Base-by-base conservation (phyloP, 1,140 invertebrate genomes). In the Drosophila rufa region DNA sequence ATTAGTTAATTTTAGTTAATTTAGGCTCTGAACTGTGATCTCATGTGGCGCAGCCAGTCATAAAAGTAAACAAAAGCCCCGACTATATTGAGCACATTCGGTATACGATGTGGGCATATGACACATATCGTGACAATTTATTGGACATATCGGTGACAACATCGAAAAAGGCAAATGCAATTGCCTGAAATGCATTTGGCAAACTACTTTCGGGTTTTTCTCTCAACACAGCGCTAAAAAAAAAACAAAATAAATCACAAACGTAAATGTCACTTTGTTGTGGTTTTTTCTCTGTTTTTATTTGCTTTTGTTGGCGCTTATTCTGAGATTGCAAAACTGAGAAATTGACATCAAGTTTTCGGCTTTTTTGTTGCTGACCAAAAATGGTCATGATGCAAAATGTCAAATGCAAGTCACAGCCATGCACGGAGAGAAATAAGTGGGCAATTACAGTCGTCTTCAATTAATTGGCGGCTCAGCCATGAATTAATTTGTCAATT, bases 71-170 rank as follows among this genome's bases (percentile, higher is more conserved):
- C 27, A 69, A 17, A 65, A 51, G 45, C 68, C 43, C 69, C 27
- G 59, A 50, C 30, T 47, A 40, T 59, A 33, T 33, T 43, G 30
- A 11, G 3, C 60, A 50, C 36, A 70, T 74, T 64, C 45, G 46
- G 56, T 55, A 50, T 56, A 56, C 47, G 51, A 60, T 73, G 62
- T 22, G 51, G 48, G 22, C 42, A 76, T 43, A 61, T 74, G 56
- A 74, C 43, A 66, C 57, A 64, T 74, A 70, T 87, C 82, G 83
- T 87, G 82, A 87, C 82, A 86, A 86, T 86, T 86, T 86, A 86
- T 86, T 86, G 75, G 69, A 86, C 79, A 75, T 68, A 90, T 90
- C 85, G 80, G 75, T 78, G 84, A 84, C 80, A 79, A 81, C 77
- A 62, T 67, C 80, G 51, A 66, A 89, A 84, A 90, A 78, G 77